Evolutionary conservation across 2,888 invertebrate species (phyloP), one percentile per base, ranked within the genome.

Genomic region (Agrotis exclamationis): DNA sequence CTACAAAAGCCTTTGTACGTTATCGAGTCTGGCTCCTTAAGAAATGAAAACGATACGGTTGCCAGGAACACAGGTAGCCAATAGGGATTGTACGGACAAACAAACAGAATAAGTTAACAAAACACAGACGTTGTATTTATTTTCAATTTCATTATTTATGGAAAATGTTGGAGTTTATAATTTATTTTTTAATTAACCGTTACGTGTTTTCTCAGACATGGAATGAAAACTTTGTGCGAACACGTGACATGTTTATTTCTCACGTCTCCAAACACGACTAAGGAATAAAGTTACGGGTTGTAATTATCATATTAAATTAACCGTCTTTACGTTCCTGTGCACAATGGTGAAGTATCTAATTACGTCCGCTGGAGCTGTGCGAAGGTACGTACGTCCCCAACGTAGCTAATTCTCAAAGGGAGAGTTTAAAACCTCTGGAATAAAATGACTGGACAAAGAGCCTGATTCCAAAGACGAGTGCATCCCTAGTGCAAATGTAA

Each of bases 401-500:
- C 69, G 60, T 64, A 33, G 77, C 56, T 68, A 81, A 71, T 65
- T 76, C 64, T 68, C 78, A 79, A 79, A 81, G 79, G 78, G 48
- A 60, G 58, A 63, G 67, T 57, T 39, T 71, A 67, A 76, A 80
- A 80, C 66, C 65, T 70, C 57, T 54, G 60, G 69, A 81, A 75
- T 73, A 76, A 81, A 81, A 81, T 57, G 64, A 50, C 39, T 68
- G 71, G 74, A 76, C 79, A 81, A 83, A 81, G 75, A 79, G 58
- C 62, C 65, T 76, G 75, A 85, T 89, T 75, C 59, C 14, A 66
- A 83, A 85, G 74, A 74, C 77, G 69, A 72, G 83, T 77, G 79
- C 75, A 86, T 69, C 87, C 85, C 82, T 86, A 85, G 90, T 90
- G 91, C 90, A 91, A 92, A 91, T 93, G 92, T 93, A 91, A 92